Percentiles rank a stretch among this genome's conserved stretches.
These are phyloP conservation scores for Avahi laniger DNA, from an alignment of 2,797 vertebrate species.

Conservation along the genomic window DNA sequence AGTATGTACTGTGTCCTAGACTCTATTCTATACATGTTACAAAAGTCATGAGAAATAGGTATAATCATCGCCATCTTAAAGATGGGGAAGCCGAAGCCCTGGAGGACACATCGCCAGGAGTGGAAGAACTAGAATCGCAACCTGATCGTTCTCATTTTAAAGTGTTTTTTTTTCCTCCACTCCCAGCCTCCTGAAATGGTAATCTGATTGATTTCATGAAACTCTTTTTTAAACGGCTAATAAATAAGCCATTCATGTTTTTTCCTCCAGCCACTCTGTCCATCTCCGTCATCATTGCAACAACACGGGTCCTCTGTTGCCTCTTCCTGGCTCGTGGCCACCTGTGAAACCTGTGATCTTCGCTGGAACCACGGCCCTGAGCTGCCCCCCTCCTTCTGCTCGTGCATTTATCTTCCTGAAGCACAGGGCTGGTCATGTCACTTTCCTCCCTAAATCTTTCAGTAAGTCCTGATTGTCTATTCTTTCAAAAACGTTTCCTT, in stretches of 20 bases:
- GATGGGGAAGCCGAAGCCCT: background rate
- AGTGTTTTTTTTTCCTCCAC: background rate
- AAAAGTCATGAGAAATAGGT: background rate
- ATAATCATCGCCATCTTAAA: background rate
- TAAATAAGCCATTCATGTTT: too few relatives aligned
- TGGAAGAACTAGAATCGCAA: background rate
- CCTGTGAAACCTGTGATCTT: too few relatives aligned
- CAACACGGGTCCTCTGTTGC: too few relatives aligned
- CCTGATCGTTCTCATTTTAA: background rate
- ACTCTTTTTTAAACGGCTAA: too few relatives aligned
- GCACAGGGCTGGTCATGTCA: background rate
- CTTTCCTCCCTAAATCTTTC: background rate
- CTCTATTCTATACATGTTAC: background rate
- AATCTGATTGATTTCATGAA: too few relatives aligned
- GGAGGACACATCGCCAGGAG: background rate
- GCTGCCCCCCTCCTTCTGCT: background rate
- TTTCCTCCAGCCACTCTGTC: too few relatives aligned
- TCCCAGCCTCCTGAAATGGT: too few relatives aligned
- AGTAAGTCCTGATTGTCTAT: background rate
- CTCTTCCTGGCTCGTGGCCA: too few relatives aligned
- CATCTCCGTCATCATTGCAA: too few relatives aligned
- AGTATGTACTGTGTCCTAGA: background rate
- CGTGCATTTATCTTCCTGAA: background rate
- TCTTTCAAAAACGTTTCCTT: background rate
- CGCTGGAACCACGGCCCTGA: background rate